Base-by-base conservation (phyloP, 1,140 invertebrate species). In the Drosophila pectinifera region DNA sequence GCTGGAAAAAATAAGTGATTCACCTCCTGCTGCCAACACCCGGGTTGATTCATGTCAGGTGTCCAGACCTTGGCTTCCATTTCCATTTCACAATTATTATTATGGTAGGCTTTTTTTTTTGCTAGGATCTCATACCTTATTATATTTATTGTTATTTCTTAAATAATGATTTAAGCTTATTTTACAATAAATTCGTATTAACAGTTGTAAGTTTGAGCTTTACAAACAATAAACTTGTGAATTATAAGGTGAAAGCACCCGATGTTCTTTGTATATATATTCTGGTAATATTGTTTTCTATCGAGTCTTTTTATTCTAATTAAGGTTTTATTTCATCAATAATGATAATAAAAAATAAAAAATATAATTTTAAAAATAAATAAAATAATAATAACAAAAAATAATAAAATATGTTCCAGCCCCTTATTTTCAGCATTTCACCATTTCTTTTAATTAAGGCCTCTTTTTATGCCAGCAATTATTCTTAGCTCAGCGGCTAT, bases 1-100 rank as follows among this genome's bases (percentile, higher is more conserved):
- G 53, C 16, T 51, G 48, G 28, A 51, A 62, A 58, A 58, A 58
- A 57, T 22, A 43, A 58, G 68, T 88, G 82, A 86, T 76, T 86
- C 80, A 82, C 58, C 64, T 39, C 28, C 11, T 31, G 28, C 7
- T 34, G 28, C 11, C 49, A 36, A 5, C 34, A 5, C 34, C 16
- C 6, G 24, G 22, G 31, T 38, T 74, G 72, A 74, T 49, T 74
- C 72, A 75, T 18, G 11, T 11, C 64, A 36, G 41, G 18, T 48
- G 20, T 46, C 34, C 31, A 69, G 18, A 43, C 20, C 42, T 58
- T n/a, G 16, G 31, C 13, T 11, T 5, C 26, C 18, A 57, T 58
- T 57, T 22, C 26, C 14, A 57, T 58, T 57, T 63, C 26, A 59
- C 20, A 11, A 56, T 24, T 26, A 13, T 5, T 5, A 14, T 6